Conservation (phyloP, 1,140 invertebrate genomes). For the Centruroides sculpturatus region DNA sequence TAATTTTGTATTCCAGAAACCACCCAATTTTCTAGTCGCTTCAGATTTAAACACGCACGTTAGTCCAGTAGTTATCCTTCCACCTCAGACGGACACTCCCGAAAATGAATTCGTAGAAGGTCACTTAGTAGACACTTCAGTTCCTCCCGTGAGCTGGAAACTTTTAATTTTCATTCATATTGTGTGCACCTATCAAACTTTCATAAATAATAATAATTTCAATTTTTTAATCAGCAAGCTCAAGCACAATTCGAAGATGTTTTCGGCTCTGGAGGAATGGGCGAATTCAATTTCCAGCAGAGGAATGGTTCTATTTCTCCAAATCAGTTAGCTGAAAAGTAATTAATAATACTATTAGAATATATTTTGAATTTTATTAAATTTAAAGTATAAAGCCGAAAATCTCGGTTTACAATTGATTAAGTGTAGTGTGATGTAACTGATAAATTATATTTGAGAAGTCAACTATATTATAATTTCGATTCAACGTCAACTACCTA, state of each 20-base stretch:
- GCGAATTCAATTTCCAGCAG: slow-evolving; percentile 17
- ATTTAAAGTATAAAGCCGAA: no score
- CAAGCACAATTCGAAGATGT: slow-evolving; percentile 13
- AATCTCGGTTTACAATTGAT: no score
- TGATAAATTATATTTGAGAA: no score
- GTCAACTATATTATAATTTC: no score
- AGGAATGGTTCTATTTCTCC: slow-evolving; percentile 42
- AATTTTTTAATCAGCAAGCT: background rate
- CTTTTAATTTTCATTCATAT: no score
- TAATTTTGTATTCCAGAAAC: slow-evolving; percentile 42
- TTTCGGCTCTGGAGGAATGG: background rate
- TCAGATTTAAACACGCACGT: slow-evolving; percentile 84
- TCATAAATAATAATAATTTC: no score
- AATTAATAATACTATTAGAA: slow-evolving; percentile 1
- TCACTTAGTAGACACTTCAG: slow-evolving; percentile 14
- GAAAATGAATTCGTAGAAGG: slow-evolving; percentile 26
- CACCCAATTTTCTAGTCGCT: slow-evolving; percentile 89
- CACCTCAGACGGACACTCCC: slow-evolving; percentile 50
- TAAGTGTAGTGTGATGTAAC: no score
- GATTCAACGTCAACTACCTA: no score
- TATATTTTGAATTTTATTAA: no score
- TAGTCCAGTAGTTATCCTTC: slow-evolving; percentile 81
- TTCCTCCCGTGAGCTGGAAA: no score
- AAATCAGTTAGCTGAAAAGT: slow-evolving; percentile 38
- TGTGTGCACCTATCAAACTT: no score